Base-by-base conservation (phyloP, 2,797 vertebrate species). In the Neoniphon sammara region DNA sequence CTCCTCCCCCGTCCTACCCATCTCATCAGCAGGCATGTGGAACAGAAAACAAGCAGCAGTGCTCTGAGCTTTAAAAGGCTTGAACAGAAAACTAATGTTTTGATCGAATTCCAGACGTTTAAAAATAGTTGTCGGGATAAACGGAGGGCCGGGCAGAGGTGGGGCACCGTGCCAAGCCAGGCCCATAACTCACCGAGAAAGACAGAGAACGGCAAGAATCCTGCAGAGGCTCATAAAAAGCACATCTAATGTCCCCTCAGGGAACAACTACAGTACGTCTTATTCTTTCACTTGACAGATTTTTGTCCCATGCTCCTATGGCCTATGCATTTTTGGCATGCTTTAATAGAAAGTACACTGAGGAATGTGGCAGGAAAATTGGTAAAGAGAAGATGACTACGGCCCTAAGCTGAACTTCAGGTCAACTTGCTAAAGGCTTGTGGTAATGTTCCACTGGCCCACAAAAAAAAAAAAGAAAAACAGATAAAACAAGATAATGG, bases 41-140 rank as follows among this genome's bases (percentile, higher is more conserved):
- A 91, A 86, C 80, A 82, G 87, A 89, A 90, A 88, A 91, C 85
- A 87, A 78, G 77, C 75, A 75, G 73, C 63, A 5, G 61, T 46
- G 83, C 85, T 77, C 66, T 82, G 87, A 83, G 84, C 91, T 91
- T 90, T 90, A 91, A 93, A 93, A 90, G 90, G 90, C 89, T 83
- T 75, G 83, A 79, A 81, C 74, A 89, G 70, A 90, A 89, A 84
- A 85, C 83, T 78, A 84, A 84, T 91, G 91, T 93, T 94, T 93
- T 93, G 89, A 93, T 91, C 89, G 88, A 93, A 93, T 93, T 93
- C 91, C 92, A 90, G 85, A 68, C 20, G 75, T 83, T 91, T 92
- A 94, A 92, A 93, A 93, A 93, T 94, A 94, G 93, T 90, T 79
- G 58, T 75, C 81, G 60, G 88, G 90, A 91, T 92, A 87, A 91